Evolutionary conservation across 2,797 vertebrate genomes (phyloP), one percentile per base, ranked within the genome.

Genomic region (Chromis chromis): DNA sequence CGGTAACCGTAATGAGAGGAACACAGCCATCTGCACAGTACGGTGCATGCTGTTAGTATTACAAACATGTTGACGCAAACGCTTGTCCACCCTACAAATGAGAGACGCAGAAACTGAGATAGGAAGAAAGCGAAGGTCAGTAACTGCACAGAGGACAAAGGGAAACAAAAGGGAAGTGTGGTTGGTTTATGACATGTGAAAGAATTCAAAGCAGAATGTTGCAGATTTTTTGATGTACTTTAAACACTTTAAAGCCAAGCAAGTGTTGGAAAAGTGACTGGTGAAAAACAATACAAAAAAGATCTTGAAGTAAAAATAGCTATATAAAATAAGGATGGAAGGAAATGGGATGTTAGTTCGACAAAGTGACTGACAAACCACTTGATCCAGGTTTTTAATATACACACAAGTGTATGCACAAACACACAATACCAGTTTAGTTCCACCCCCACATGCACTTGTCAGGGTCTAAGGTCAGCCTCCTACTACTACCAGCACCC

Each of bases 11-110:
- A 91, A 90, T 88, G 82, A 91, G 83, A 82, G 64, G 74, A 80
- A 79, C 75, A 79, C 62, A 44, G 68, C 85, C 86, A 76, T 83
- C 83, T 87, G 77, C 86, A 88, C 86, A 81, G 86, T 75, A 65
- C 74, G 82, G 71, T 40, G 52, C 76, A 56, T 39, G 69, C 75
- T 50, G 70, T 91, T 89, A 85, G 81, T 81, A 76, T 59, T 84
- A 85, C 68, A 71, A 79, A 77, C 65, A 72, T 78, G 71, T 74
- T 65, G 10, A n/a, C 0, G 33, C 42, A 8, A 69, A 76, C 52
- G 39, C 65, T 56, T 50, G 53, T 50, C 48, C 75, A 53, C 68
- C 54, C 44, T 66, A 73, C 62, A 19, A 70, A 48, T 52, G 48
- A 52, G 33, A 80, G 67, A 31, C 57, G 60, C 9, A 11, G 27